These are phyloP conservation scores for Miltochrista miniata DNA, from an alignment of 2,888 invertebrate species.

Conservation along the genomic window DNA sequence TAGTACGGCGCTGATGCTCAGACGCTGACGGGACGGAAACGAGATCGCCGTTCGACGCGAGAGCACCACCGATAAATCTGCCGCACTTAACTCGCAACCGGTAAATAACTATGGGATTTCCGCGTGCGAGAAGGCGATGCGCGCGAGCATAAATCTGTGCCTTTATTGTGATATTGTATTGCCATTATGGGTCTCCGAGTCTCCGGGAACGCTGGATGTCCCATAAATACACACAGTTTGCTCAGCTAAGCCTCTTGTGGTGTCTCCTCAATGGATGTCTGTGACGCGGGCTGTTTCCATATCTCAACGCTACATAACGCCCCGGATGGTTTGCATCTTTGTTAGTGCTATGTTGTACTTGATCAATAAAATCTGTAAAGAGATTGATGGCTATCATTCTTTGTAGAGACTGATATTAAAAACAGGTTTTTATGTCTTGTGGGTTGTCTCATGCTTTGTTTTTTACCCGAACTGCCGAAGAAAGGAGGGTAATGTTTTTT, in stretches of 20 bases:
- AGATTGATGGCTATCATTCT: no score
- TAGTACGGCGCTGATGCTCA: constrained; percentile 47
- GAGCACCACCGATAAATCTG: constrained; percentile 78
- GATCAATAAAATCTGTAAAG: constrained; percentile 26
- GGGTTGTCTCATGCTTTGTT: no score
- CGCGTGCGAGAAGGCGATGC: constrained; percentile 81
- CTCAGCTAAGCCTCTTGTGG: constrained; percentile 51
- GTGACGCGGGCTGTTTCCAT: constrained; percentile 50
- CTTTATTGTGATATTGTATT: constrained; percentile 83
- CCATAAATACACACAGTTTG: constrained; percentile 71
- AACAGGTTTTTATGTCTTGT: no score
- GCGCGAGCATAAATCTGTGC: constrained; percentile 81
- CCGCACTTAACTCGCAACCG: constrained; percentile 82
- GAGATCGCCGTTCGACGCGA: constrained; percentile 72
- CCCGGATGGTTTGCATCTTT: constrained; percentile 33
- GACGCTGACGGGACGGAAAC: constrained; percentile 64
- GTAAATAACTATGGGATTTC: constrained; percentile 84
- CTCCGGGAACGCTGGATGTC: constrained; percentile 64
- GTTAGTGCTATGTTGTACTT: constrained; percentile 28
- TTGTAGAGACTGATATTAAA: no score
- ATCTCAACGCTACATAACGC: constrained; percentile 46
- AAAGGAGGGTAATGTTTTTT: no score
- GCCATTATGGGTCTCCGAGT: constrained; percentile 77
- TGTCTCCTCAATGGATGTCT: constrained; percentile 51
- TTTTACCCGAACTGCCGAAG: no score